These are phyloP conservation scores for Panthera tigris DNA, from an alignment of 2,113 vertebrate species.

Conservation along the genomic window DNA sequence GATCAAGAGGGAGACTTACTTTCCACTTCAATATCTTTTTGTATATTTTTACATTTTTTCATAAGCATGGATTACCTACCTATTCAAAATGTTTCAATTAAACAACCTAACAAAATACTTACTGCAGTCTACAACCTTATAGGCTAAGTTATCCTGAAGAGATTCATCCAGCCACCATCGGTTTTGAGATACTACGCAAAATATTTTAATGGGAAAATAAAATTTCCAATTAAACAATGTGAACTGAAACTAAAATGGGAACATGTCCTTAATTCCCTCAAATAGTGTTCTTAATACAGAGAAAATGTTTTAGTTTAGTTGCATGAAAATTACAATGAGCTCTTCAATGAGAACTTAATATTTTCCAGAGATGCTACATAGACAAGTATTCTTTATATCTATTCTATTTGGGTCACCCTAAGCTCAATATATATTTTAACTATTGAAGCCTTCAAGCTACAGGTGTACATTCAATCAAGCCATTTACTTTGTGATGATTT, in stretches of 20 bases:
- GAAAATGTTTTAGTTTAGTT: neutral
- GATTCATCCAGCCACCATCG: neutral
- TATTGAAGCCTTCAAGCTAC: neutral
- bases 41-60: neutral
- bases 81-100: neutral
- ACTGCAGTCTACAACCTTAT: neutral
- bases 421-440: neutral
- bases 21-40: neutral
- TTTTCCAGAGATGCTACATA: neutral
- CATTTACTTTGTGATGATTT: conserved; percentile 2
- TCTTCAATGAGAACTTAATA: neutral
- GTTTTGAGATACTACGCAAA: neutral
- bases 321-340: neutral
- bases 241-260: neutral
- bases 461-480: neutral
- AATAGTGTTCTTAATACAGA: neutral
- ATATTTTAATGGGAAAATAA: neutral
- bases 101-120: neutral
- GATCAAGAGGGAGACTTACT: neutral
- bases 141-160: neutral
- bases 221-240: neutral
- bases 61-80: neutral
- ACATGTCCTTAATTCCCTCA: neutral
- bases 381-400: neutral
- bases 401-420: neutral